Conservation (phyloP, 2,888 invertebrate genomes). For the Orthonevra nobilis region DNA sequence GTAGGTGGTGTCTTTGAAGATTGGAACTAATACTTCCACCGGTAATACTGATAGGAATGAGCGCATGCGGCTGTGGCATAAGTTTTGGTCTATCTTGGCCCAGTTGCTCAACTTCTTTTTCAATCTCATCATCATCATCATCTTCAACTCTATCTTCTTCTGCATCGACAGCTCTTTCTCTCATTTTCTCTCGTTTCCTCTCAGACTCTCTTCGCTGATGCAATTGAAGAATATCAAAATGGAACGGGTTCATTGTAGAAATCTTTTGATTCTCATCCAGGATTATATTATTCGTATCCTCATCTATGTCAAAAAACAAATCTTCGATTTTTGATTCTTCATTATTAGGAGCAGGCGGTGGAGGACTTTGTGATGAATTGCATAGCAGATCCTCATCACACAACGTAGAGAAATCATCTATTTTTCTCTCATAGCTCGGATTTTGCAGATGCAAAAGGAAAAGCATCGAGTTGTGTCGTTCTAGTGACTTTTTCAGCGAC, state of each 20-base stretch:
- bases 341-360: slow-evolving; percentile 90
- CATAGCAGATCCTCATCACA: slow-evolving; percentile 73
- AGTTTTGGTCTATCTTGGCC: background rate
- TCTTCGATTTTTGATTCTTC: slow-evolving; percentile 75
- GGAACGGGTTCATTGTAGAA: slow-evolving; percentile 74
- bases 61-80: slow-evolving; percentile 32
- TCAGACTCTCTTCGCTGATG: slow-evolving; percentile 37
- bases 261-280: slow-evolving; percentile 52
- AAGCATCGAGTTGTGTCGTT: slow-evolving; percentile 79
- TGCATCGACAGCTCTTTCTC: background rate
- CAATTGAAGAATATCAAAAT: slow-evolving; percentile 72
- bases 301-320: slow-evolving; percentile 46
- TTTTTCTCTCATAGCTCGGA: slow-evolving; percentile 76
- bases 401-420: slow-evolving; percentile 71
- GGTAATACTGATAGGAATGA: background rate
- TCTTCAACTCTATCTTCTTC: background rate
- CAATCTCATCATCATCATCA: background rate
- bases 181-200: background rate
- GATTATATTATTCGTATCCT: slow-evolving; percentile 49
- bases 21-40: slow-evolving; percentile 1
- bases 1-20: slow-evolving; percentile 34
- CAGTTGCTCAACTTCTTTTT: background rate
- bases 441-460: slow-evolving; percentile 79
- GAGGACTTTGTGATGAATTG: slow-evolving; percentile 85
- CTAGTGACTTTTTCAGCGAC: slow-evolving; percentile 77